These are phyloP conservation scores for Eristalinus aeneus DNA, from an alignment of 2,888 invertebrate genomes.

Conservation along the genomic window DNA sequence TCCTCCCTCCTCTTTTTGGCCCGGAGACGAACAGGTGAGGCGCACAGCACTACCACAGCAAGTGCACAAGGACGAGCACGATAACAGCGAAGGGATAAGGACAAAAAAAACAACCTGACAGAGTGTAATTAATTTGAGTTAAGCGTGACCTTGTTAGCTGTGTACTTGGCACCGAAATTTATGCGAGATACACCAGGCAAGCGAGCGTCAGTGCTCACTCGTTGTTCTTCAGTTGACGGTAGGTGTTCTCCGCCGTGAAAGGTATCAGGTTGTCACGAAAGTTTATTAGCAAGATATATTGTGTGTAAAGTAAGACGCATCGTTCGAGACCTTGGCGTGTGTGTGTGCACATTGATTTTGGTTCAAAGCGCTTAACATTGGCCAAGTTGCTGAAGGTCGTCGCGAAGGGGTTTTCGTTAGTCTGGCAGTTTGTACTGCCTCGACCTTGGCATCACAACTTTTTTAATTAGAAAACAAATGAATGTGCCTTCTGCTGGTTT, in stretches of 20 bases:
- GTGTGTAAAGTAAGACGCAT: neutral
- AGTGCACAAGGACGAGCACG: neutral
- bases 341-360: neutral
- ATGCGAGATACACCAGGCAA: neutral
- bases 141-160: slow-evolving; percentile 49
- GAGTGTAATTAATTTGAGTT: slow-evolving; percentile 56
- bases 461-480: neutral
- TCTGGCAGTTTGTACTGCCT: neutral
- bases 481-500: neutral
- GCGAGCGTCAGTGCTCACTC: neutral
- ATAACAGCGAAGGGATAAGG: too few species aligned
- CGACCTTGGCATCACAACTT: neutral
- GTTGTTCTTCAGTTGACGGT: neutral
- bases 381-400: neutral
- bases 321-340: neutral
- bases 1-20: neutral
- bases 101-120: slow-evolving; percentile 12
- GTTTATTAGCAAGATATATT: slow-evolving; percentile 21
- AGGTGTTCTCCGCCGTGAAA: slow-evolving; percentile 7
- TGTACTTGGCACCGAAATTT: slow-evolving; percentile 11
- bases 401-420: neutral
- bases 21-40: neutral
- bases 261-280: slow-evolving; percentile 48
- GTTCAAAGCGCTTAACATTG: neutral
- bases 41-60: neutral